Evolutionary conservation across 2,797 vertebrate genomes (phyloP).

Genomic region (Pachyuromys duprasi): DNA sequence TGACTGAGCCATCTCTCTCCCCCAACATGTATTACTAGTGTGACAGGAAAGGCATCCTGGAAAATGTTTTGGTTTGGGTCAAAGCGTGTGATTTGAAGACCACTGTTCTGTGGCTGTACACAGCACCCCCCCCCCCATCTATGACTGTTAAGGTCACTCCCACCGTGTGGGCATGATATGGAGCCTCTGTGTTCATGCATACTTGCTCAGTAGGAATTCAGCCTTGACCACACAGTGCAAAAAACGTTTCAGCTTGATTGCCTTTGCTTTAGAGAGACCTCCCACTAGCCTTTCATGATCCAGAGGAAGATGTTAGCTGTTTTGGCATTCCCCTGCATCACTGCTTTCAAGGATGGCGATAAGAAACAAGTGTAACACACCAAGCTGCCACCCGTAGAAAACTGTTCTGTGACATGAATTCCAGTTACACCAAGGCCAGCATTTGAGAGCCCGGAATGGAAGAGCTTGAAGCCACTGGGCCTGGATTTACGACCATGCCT

Average conservation of each 20-base stretch:
- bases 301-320: neutral
- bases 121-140: neutral
- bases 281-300: neutral
- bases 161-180: neutral
- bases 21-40: neutral
- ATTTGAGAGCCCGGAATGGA: conserved; percentile 18
- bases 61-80: neutral
- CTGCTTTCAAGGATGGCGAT: neutral
- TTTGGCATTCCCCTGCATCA: neutral
- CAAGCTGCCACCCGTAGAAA: conserved; percentile 24
- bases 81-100: neutral
- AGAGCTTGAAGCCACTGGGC: neutral
- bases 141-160: neutral
- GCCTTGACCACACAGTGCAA: neutral
- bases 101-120: neutral
- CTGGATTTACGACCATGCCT: conserved; percentile 56
- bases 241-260: conserved; percentile 12
- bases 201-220: conserved; percentile 18
- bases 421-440: conserved; percentile 42
- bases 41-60: neutral
- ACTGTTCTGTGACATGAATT: neutral
- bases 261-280: conserved; percentile 23
- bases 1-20: neutral
- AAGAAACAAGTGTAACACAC: conserved; percentile 17
- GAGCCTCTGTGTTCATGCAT: accelerated